phyloP scores from a whole-genome alignment of 2,888 invertebrate genomes.

The Pollenia labialis region DNA sequence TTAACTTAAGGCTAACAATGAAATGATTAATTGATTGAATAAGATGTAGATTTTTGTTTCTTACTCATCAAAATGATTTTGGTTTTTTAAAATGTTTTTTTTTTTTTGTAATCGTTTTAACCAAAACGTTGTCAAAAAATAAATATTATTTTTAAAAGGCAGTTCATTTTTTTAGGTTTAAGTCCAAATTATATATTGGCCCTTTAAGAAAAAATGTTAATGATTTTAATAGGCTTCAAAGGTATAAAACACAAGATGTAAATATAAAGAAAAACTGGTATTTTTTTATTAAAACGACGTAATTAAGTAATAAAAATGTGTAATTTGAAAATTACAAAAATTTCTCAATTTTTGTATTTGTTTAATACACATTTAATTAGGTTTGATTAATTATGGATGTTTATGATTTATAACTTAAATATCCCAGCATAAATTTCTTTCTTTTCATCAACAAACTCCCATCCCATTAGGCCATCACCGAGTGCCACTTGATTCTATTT shows the following conservation, averaged over 20 bases:
- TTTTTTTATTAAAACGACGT: background rate
- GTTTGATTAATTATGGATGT: too few species aligned
- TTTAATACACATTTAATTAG: too few species aligned
- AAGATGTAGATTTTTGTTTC: slow-evolving; percentile 49
- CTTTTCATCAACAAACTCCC: background rate
- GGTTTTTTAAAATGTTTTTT: background rate
- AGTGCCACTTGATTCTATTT: background rate
- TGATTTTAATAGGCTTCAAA: slow-evolving; percentile 3
- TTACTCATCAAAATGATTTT: background rate
- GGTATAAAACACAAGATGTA: slow-evolving; percentile 18
- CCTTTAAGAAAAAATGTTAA: slow-evolving; percentile 9
- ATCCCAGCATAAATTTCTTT: too few species aligned
- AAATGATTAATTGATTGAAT: slow-evolving; percentile 73
- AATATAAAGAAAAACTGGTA: slow-evolving; percentile 18
- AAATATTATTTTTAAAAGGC: too few species aligned
- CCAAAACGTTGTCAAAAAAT: slow-evolving; percentile 25
- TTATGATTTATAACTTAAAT: too few species aligned
- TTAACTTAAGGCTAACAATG: slow-evolving; percentile 75
- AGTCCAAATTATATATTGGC: slow-evolving; percentile 1
- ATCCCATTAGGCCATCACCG: slow-evolving; percentile 26
- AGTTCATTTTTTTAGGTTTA: background rate
- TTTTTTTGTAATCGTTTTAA: slow-evolving; percentile 17
- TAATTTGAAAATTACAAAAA: too few species aligned
- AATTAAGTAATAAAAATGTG: background rate
- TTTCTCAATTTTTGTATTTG: too few species aligned